phyloP scores from a whole-genome alignment of 2,113 vertebrate genomes.

The Plecturocebus donacophilus region DNA sequence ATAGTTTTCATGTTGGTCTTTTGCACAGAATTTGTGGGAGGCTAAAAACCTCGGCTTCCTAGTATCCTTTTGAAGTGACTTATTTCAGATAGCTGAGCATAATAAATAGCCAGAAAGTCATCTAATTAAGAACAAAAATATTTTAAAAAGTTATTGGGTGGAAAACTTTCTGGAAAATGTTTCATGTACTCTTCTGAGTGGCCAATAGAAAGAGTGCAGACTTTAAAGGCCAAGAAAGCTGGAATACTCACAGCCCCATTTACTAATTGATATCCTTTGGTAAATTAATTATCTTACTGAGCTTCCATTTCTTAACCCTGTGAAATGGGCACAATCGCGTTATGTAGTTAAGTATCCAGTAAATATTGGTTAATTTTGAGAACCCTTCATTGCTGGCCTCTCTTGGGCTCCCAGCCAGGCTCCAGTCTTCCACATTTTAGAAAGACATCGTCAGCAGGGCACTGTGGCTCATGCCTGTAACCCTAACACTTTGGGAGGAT shows the following conservation, averaged over 20 bases:
- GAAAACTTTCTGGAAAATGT: not conserved
- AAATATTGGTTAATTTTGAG: not conserved
- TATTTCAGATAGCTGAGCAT: not conserved
- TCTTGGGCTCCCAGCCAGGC: not conserved
- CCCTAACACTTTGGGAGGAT: too few species aligned
- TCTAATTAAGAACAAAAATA: not conserved
- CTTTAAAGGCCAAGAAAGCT: not conserved
- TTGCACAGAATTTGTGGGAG: constrained; percentile 13
- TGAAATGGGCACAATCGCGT: not conserved
- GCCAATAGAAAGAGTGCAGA: not conserved
- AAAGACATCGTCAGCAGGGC: not conserved
- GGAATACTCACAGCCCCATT: not conserved
- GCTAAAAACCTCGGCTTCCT: not conserved
- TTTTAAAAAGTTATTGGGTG: not conserved
- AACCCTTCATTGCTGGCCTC: not conserved
- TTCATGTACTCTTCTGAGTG: not conserved
- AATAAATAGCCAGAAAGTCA: not conserved
- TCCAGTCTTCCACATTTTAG: not conserved
- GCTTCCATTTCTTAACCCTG: not conserved
- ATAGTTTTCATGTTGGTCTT: constrained; percentile 1
- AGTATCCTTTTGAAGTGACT: not conserved
- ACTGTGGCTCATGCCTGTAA: too few species aligned
- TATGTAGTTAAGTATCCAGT: not conserved
- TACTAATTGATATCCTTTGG: not conserved
- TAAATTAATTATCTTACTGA: not conserved